phyloP scores from a whole-genome alignment of 1,140 invertebrate genomes.

The Saxidomus purpurata region DNA sequence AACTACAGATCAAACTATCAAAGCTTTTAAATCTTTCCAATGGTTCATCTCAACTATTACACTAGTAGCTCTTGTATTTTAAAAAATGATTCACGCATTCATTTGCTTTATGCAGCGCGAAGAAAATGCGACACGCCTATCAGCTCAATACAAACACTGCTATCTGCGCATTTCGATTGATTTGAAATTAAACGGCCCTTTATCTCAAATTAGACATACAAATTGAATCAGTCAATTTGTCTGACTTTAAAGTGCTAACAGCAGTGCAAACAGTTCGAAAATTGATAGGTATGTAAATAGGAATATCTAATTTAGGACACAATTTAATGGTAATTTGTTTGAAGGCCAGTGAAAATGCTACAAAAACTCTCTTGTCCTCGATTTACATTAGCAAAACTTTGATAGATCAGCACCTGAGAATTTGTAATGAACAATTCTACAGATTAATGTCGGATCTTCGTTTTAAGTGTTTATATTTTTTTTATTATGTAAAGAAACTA shows the following conservation, averaged over 20 bases:
- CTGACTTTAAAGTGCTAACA: constrained; percentile 29
- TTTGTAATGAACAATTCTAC: not conserved
- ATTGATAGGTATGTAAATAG: constrained; percentile 29
- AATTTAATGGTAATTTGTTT: constrained; percentile 22
- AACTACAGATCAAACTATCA: no score
- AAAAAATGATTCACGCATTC: no score
- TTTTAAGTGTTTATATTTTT: no score
- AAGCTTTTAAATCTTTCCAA: no score
- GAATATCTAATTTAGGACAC: not conserved
- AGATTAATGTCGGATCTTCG: no score
- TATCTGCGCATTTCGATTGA: constrained; percentile 34
- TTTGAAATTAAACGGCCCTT: constrained; percentile 34
- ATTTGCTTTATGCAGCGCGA: no score
- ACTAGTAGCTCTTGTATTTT: no score
- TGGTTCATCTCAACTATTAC: no score
- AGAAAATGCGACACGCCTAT: not conserved
- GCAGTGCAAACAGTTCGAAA: constrained; percentile 19
- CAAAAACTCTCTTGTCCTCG: not conserved
- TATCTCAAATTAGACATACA: constrained; percentile 41
- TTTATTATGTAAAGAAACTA: no score
- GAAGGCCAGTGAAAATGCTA: not conserved
- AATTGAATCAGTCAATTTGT: constrained; percentile 25
- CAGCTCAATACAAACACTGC: not conserved
- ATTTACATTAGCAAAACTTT: not conserved
- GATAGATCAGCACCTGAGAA: not conserved